Evolutionary conservation across 30 jellyfish, hydroid and myxozoan species (phyloP), one percentile per base, ranked within the genome.

Genomic region (Aurelia sp.): DNA sequence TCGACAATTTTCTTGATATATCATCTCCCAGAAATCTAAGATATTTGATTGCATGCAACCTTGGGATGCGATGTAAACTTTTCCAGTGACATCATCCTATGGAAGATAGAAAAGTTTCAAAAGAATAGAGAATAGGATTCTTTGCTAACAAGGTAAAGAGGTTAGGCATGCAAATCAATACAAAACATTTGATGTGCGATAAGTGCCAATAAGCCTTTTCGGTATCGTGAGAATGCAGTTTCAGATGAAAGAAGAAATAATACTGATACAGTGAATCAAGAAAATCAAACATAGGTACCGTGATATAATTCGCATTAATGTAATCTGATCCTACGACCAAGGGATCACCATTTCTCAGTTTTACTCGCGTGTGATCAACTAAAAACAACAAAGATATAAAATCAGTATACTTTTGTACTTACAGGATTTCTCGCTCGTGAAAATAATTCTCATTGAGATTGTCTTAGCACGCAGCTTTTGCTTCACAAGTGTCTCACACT

Each of bases 11-110:
- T 93, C 97, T 73, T 93, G 97, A 51, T 74, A 88, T 6, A 93
- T 79, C 98, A 93, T 93, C 47, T 93, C 97, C 98, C 98, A 93
- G 73, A 93, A 93, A 64, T 93, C 98, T 19, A 72, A 53, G 13
- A 93, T 86, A 22, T 89, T 87, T 27, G 95, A 63, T 70, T 84
- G 82, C 91, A 93, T 78, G 62, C 97, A 89, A 17, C 98, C 98
- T 93, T 93, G 98, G 13, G 97, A 83, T 57, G 98, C 98, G 55
- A 93, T 84, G 63, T 89, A 93, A 22, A 78, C 59, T 65, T 88
- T 87, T 12, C 96, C 97, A 0, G 97, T 93, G n/a, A 89, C 87
- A 51, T 83, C 97, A 58, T 88, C 96, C 98, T 93, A 44, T 23
- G 30, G 52, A 5, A 66, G 9, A 30, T 37, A 68, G 9, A 70